Percentiles rank a stretch among this genome's conserved stretches.
Conservation (phyloP, 2,797 vertebrate genomes). For the Eremophila alpestris region DNA sequence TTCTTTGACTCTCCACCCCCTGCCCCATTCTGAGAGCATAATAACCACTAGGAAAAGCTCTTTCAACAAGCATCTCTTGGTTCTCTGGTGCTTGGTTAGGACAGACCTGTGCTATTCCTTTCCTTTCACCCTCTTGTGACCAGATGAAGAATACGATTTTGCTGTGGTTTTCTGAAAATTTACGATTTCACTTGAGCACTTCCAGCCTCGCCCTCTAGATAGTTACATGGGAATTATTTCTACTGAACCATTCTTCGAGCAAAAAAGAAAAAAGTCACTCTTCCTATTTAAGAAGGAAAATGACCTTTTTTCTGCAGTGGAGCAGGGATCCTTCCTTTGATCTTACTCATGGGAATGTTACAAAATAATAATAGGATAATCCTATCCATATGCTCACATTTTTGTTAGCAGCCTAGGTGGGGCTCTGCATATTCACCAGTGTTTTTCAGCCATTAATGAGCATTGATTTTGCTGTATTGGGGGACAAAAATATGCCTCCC, state of each 20-base stretch:
- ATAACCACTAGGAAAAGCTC: not conserved
- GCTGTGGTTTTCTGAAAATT: not conserved
- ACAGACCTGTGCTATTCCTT: not conserved
- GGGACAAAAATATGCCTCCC: not conserved
- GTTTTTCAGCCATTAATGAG: not conserved
- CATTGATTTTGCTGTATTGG: not conserved
- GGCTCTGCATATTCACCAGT: not conserved
- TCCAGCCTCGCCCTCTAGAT: not conserved
- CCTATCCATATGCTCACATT: not conserved
- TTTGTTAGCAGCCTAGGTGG: not conserved
- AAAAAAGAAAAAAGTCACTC: not conserved
- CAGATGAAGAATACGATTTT: not conserved
- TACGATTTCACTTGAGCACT: not conserved
- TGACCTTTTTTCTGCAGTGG: not conserved
- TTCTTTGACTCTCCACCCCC: not conserved
- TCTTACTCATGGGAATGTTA: not conserved
- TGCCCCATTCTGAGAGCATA: not conserved
- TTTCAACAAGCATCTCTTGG: not conserved
- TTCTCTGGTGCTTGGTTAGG: not conserved
- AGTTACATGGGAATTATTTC: not conserved
- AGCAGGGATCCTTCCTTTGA: not conserved
- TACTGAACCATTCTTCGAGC: not conserved
- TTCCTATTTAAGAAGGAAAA: not conserved
- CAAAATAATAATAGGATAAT: not conserved
- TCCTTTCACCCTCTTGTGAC: not conserved